These are phyloP conservation scores for Spatulosminthurus flaviceps DNA, from an alignment of 2,888 invertebrate species.

Conservation along the genomic window DNA sequence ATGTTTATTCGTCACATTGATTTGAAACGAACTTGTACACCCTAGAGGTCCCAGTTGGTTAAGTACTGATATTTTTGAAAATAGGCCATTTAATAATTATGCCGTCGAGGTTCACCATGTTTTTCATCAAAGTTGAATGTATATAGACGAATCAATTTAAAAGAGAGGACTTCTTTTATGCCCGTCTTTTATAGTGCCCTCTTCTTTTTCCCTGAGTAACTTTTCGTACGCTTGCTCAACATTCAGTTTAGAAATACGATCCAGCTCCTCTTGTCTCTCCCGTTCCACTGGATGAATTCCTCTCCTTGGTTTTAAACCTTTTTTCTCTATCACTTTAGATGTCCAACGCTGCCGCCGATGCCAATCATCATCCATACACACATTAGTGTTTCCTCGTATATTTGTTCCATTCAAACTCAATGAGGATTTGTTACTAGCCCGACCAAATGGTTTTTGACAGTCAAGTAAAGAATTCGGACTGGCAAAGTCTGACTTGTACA, in stretches of 20 bases:
- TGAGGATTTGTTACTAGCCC: background rate
- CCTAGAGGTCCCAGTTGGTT: no score
- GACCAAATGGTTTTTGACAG: background rate
- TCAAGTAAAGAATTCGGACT: background rate
- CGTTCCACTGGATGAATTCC: background rate
- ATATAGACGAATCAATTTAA: background rate
- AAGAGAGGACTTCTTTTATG: background rate
- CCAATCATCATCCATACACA: background rate
- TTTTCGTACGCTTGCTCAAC: background rate
- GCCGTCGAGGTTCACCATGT: no score
- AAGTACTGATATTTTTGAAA: no score
- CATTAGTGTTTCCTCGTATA: background rate
- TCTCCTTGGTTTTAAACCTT: background rate
- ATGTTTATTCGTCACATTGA: no score
- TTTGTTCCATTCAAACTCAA: constrained; percentile 25
- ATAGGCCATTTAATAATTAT: no score
- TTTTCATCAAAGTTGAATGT: no score
- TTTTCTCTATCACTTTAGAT: constrained; percentile 7
- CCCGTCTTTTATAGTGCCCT: background rate
- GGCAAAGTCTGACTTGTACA: constrained; percentile 21
- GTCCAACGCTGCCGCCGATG: constrained; percentile 5
- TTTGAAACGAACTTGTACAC: no score
- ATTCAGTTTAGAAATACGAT: constrained; percentile 12
- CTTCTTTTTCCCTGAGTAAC: background rate
- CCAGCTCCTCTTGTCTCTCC: background rate